Conservation (phyloP, 1,140 invertebrate species). For the Meloidogyne floridensis region DNA sequence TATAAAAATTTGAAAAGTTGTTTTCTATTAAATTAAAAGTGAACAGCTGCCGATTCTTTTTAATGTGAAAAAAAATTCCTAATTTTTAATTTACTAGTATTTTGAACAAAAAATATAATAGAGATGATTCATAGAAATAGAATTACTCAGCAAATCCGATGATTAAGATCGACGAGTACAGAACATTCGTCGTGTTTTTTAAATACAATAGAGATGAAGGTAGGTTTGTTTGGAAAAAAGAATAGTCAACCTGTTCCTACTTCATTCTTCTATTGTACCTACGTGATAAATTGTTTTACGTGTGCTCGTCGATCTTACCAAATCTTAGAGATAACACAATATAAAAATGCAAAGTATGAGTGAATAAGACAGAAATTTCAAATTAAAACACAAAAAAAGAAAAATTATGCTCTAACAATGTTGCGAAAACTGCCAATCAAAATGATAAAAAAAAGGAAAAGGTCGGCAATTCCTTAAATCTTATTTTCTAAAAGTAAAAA, state of each 20-base stretch:
- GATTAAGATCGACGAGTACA: too few species aligned
- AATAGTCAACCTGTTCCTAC: too few species aligned
- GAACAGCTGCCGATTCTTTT: background rate
- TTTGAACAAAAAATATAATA: background rate
- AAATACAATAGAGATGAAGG: too few species aligned
- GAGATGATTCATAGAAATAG: background rate
- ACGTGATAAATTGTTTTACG: too few species aligned
- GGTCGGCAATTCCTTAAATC: background rate
- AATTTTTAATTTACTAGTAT: background rate
- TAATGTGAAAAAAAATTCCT: background rate
- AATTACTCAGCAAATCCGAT: too few species aligned
- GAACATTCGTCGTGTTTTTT: too few species aligned
- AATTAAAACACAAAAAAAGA: background rate
- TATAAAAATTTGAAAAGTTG: background rate
- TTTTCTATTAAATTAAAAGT: background rate
- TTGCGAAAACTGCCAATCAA: background rate
- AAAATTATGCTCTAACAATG: background rate
- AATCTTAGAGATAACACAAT: background rate
- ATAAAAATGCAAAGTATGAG: background rate
- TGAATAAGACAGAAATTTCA: background rate
- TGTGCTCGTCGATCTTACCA: too few species aligned
- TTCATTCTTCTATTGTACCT: too few species aligned
- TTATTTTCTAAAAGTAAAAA: background rate
- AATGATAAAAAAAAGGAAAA: background rate
- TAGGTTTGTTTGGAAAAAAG: too few species aligned